phyloP scores from a whole-genome alignment of 2,888 invertebrate genomes.

The Eupelmus urozonus region DNA sequence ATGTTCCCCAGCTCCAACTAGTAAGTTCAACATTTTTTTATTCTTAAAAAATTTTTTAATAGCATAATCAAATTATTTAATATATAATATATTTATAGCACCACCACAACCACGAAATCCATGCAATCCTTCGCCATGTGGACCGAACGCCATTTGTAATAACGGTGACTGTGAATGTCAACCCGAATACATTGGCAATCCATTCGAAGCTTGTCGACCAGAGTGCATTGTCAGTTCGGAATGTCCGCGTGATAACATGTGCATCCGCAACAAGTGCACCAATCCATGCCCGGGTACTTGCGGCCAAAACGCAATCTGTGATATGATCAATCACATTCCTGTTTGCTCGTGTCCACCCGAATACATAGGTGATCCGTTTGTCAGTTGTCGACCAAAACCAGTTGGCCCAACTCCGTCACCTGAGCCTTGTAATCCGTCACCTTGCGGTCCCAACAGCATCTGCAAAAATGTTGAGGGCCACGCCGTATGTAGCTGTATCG shows the following conservation, averaged over 20 bases:
- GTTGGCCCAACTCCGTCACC: constrained; percentile 56
- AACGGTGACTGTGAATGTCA: constrained; percentile 86
- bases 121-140: constrained; percentile 86
- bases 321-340: constrained; percentile 86
- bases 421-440: constrained; percentile 76
- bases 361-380: constrained; percentile 77
- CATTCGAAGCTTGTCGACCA: constrained; percentile 86
- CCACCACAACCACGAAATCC: constrained; percentile 62
- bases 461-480: constrained; percentile 76
- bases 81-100: constrained; percentile 2
- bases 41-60: no score
- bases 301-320: constrained; percentile 87
- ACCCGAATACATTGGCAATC: constrained; percentile 85
- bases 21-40: constrained; percentile 59
- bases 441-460: constrained; percentile 76
- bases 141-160: constrained; percentile 86
- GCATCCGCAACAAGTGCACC: constrained; percentile 88
- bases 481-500: constrained; percentile 77
- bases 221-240: constrained; percentile 90
- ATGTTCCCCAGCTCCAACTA: constrained; percentile 77
- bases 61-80: neutral
- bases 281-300: constrained; percentile 92
- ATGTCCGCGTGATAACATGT: constrained; percentile 87
- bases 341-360: constrained; percentile 79
- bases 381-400: constrained; percentile 72